These are phyloP conservation scores for Resseliella maxima DNA, from an alignment of 2,888 invertebrate genomes.

Conservation along the genomic window DNA sequence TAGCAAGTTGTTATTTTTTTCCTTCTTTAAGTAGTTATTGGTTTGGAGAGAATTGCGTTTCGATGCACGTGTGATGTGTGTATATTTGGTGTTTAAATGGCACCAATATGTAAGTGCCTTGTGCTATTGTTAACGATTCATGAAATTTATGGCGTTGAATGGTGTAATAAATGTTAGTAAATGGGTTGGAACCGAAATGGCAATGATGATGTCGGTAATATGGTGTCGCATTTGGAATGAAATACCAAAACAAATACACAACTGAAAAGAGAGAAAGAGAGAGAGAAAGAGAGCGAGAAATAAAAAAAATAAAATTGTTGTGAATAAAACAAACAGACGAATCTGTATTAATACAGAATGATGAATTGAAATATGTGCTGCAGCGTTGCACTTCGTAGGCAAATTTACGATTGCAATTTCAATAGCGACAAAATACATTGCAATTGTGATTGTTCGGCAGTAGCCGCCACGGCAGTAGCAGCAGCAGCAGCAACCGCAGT, in stretches of 20 bases:
- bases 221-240: constrained; percentile 3
- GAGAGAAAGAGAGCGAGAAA: not conserved
- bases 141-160: constrained; percentile 53
- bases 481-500: not conserved
- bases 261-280: not conserved
- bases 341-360: constrained; percentile 48
- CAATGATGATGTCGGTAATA: constrained; percentile 24
- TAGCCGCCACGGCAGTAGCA: too few species aligned
- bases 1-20: not conserved
- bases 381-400: not conserved
- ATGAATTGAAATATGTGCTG: constrained; percentile 44
- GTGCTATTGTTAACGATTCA: constrained; percentile 49
- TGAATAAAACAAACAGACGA: not conserved
- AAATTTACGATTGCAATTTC: not conserved
- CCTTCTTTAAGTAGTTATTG: not conserved
- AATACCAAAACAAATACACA: constrained; percentile 23
- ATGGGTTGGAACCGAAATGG: constrained; percentile 37
- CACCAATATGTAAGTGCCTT: constrained; percentile 11
- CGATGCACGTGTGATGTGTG: not conserved
- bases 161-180: constrained; percentile 45
- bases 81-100: not conserved
- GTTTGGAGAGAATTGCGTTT: not conserved
- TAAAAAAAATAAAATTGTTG: not conserved
- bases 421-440: not conserved
- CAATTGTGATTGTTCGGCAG: not conserved